Base-by-base conservation (phyloP, 2,113 vertebrate genomes). In the Erythrocercus mccallii region DNA sequence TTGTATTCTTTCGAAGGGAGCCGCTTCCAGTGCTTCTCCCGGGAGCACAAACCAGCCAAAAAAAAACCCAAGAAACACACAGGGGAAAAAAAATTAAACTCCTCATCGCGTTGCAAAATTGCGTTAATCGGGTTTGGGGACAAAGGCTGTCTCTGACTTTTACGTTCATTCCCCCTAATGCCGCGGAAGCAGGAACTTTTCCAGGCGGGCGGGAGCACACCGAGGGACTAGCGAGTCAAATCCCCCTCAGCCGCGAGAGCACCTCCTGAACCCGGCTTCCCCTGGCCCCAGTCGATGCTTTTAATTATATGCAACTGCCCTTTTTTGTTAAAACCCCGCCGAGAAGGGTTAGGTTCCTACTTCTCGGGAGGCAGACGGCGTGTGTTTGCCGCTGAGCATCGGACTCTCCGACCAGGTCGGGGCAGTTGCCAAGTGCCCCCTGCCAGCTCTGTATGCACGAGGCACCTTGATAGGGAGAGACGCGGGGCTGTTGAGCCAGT, bases 281-380 rank as follows among this genome's bases (percentile, higher is more conserved):
- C 77, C 94, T 94, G 95, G 94, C 93, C 92, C 95, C 96, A n/a
- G 73, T 92, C 90, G 50, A 73, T 95, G 97, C 93, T 95, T 97
- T 96, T 97, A 97, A 97, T 97, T 97, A 95, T 97, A 95, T 35
- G 60, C 90, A 72, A 94, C 81, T 85, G 79, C 74, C 19, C 64
- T 82, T 94, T 95, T 96, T 86, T 86, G 86, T 86, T 93, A 92
- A 96, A 93, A 74, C 65, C 84, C 82, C 45, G 25, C 92, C 90
- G 95, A 86, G 96, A 91, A 96, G 95, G 65, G 80, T 78, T 73
- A 69, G 93, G 54, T 68, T 94, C 91, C 95, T 88, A n/a, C 80
- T 97, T 90, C 94, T 96, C 71, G 91, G 85, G 85, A 82, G 78
- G 97, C 96, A 97, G 96, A 91, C 96, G 91, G 96, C 40, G 56